Base-by-base conservation (phyloP, 2,888 invertebrate species). In the Catocala sponsa region DNA sequence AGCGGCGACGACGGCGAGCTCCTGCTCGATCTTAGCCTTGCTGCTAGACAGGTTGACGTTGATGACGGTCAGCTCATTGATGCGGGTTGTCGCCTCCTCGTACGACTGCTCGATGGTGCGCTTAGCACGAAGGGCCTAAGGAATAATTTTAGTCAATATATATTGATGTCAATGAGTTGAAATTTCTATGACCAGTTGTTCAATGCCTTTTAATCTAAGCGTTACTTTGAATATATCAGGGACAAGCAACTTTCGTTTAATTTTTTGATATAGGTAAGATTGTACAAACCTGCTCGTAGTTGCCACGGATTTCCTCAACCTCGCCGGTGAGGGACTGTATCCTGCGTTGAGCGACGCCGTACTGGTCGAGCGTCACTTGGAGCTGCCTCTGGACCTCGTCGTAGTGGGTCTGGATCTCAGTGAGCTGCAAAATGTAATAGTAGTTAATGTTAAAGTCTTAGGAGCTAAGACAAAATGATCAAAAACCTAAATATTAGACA, bases 361-460 rank as follows among this genome's bases (percentile, higher is more conserved):
- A 96, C 94, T 98, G 98, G 94, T 99, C 99, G 83, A 99, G 96
- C 72, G 99, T 98, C 86, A 98, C 98, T 92, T 98, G 98, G 91
- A 99, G 95, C 94, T 99, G 99, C 87, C 99, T 97, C 95, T 99
- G 98, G 78, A 98, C 96, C 93, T 99, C 99, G 87, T 99, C 99
- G 95, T 99, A 99, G 93, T 98, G 98, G 82, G 98, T 97, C 95
- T 98, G 98, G 91, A 99, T 95, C 96, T 98, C 98, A 79, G 96
- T 97, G 80, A 97, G 95, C 97, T 96, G 51, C 33, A 75, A 69
- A 33, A 44, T 41, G 4, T n/a, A 12, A n/a, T 46, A 15, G 44
- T 7, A 38, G 35, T 38, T 38, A 38, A 44, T 9, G 9, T 9
- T 9, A 33, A 10, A 25, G 2, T 25, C 25, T 25, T 25, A 25